Conservation (phyloP, 2,113 vertebrate species). For the Capreolus pygargus region DNA sequence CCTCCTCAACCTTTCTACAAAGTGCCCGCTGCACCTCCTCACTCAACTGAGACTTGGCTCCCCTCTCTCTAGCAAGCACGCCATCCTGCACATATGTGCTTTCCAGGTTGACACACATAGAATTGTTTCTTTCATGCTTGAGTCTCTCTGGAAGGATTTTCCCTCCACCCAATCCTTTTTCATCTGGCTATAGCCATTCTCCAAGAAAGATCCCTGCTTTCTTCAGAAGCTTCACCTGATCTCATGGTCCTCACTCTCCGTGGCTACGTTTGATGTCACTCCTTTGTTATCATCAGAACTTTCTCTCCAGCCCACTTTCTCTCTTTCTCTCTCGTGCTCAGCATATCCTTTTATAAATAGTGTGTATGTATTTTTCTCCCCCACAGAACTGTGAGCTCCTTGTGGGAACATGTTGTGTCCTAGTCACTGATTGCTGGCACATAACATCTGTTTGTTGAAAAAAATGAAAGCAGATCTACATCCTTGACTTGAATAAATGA, state of each 20-base stretch:
- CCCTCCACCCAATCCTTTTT: neutral
- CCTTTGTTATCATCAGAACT: neutral
- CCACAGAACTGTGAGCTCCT: neutral
- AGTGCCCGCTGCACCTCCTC: neutral
- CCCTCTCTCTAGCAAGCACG: neutral
- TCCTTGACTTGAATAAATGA: neutral
- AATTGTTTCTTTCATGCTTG: neutral
- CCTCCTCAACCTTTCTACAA: neutral
- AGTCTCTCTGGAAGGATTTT: neutral
- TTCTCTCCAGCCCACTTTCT: neutral
- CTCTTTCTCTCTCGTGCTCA: neutral
- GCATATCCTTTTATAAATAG: neutral
- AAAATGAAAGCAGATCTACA: neutral
- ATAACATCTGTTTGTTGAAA: neutral
- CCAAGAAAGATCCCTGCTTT: neutral
- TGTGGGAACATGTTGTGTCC: neutral
- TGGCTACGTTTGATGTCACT: neutral
- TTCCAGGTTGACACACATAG: rapidly evolving
- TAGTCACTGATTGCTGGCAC: neutral
- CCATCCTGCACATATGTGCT: neutral
- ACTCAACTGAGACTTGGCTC: neutral
- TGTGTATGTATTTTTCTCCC: neutral
- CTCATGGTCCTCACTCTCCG: neutral
- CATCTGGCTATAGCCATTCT: neutral
- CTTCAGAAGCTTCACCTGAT: neutral